Evolutionary conservation across 1,140 invertebrate genomes (phyloP).

Genomic region (Drosophila ercepeae): DNA sequence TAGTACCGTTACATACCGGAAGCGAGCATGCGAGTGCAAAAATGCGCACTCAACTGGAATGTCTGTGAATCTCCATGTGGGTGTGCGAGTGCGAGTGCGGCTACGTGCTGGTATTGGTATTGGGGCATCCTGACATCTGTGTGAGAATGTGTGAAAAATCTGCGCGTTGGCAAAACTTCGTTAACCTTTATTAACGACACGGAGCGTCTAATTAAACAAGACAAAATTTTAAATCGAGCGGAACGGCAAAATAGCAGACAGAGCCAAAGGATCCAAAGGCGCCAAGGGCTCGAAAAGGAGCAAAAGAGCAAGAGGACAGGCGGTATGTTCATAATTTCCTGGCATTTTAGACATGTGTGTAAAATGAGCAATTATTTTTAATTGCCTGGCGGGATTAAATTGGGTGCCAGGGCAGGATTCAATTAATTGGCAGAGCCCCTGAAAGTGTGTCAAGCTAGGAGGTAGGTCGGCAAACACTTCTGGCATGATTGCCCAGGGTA

Average conservation of each 20-base stretch:
- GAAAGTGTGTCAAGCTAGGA: conserved; percentile 21
- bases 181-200: conserved; percentile 79
- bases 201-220: conserved; percentile 72
- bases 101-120: conserved; percentile 16
- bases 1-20: conserved; percentile 79
- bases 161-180: conserved; percentile 69
- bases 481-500: conserved; percentile 15
- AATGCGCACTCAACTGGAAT: conserved; percentile 73
- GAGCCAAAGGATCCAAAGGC: background rate
- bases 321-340: conserved; percentile 59
- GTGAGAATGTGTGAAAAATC: conserved; percentile 75
- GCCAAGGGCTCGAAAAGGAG: background rate
- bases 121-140: conserved; percentile 15
- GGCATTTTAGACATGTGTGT: conserved; percentile 15
- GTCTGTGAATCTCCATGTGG: conserved; percentile 33
- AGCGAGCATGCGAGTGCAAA: conserved; percentile 76
- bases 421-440: conserved; percentile 57
- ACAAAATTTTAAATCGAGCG: conserved; percentile 53
- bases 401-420: conserved; percentile 48
- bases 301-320: background rate
- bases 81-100: conserved; percentile 6
- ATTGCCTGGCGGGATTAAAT: conserved; percentile 58
- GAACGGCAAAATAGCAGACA: conserved; percentile 2
- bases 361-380: conserved; percentile 77
- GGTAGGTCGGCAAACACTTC: conserved; percentile 21